phyloP scores from a whole-genome alignment of 2,888 invertebrate species.

The Cheilosia urbana region DNA sequence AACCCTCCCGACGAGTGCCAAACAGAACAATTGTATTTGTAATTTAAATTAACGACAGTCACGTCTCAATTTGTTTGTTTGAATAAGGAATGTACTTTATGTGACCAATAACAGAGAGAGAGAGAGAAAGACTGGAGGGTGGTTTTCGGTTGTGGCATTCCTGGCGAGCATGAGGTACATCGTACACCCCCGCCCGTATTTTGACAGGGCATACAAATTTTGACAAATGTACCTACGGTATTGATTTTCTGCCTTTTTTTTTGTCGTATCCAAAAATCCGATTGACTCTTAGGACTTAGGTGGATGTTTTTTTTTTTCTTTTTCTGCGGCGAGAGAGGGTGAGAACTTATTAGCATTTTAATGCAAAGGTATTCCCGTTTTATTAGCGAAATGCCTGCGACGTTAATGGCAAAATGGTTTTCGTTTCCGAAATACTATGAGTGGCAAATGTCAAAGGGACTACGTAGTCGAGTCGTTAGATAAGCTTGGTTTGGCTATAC shows the following conservation, averaged over 20 bases:
- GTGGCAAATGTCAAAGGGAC: constrained; percentile 37
- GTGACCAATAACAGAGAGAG: constrained; percentile 48
- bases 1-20: constrained; percentile 32
- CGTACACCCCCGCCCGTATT: background rate
- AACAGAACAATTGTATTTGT: constrained; percentile 70
- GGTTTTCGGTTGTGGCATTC: background rate
- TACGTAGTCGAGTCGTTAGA: constrained; percentile 27
- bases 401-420: constrained; percentile 50
- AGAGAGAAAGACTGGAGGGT: background rate
- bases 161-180: background rate
- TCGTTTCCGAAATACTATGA: background rate
- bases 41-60: constrained; percentile 76
- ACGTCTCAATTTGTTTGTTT: constrained; percentile 75
- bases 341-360: constrained; percentile 70
- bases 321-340: background rate
- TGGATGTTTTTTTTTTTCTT: background rate
- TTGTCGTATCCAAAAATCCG: constrained; percentile 14
- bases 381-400: constrained; percentile 39
- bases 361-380: constrained; percentile 51
- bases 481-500: constrained; percentile 25
- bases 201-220: constrained; percentile 42
- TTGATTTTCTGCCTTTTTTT: constrained; percentile 34
- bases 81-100: constrained; percentile 73
- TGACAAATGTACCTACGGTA: constrained; percentile 48
- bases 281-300: constrained; percentile 23